Conservation (phyloP, 2,797 vertebrate genomes). For the Pyrocephalus nanus region DNA sequence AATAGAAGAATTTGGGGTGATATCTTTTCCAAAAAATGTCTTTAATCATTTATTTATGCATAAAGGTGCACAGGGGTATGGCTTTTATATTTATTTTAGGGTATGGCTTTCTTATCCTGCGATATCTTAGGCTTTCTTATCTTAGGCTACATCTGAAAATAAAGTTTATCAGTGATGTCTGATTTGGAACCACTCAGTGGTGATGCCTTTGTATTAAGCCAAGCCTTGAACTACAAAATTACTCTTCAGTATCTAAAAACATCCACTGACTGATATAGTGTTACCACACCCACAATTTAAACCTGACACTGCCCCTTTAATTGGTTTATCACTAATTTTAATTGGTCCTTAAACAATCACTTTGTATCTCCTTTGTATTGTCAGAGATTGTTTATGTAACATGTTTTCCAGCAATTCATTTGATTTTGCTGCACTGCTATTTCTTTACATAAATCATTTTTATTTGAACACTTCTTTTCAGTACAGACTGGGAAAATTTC, state of each 20-base stretch:
- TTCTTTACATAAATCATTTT: not conserved
- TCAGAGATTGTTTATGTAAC: not conserved
- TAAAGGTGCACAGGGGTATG: not conserved
- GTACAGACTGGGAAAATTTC: not conserved
- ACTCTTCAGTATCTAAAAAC: not conserved
- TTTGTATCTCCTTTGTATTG: not conserved
- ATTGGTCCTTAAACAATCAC: not conserved
- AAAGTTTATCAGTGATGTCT: not conserved
- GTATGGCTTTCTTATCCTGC: not conserved
- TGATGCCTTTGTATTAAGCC: not conserved
- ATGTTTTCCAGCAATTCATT: not conserved
- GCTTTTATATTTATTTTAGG: not conserved
- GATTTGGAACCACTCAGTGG: not conserved
- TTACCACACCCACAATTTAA: not conserved
- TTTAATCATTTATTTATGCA: not conserved
- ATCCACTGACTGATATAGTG: not conserved
- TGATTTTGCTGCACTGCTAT: not conserved
- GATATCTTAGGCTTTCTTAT: not conserved
- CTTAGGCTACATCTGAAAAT: not conserved
- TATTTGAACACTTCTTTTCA: not conserved
- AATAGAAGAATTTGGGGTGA: not conserved
- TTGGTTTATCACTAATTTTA: not conserved
- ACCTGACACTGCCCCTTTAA: not conserved
- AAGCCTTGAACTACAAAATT: not conserved
- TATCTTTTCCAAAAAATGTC: not conserved